Percentiles rank a stretch among this genome's conserved stretches.
Conservation (phyloP, 2,888 invertebrate species). For the Amiota communis region DNA sequence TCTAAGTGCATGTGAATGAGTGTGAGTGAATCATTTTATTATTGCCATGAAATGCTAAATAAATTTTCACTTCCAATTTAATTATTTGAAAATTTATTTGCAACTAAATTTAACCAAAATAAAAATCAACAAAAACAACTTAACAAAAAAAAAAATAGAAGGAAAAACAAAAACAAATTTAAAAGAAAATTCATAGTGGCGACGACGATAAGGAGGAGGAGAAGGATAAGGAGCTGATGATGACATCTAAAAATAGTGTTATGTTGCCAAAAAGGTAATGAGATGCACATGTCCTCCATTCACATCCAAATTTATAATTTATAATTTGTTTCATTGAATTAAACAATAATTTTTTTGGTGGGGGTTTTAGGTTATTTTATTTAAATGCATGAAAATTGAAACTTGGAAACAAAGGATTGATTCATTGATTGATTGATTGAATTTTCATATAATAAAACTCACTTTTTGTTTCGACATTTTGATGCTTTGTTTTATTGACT, state of each 20-base stretch:
- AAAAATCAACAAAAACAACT: conserved; percentile 39
- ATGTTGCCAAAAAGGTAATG: conserved; percentile 56
- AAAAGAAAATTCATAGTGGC: not conserved
- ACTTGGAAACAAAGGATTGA: not conserved
- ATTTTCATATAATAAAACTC: conserved; percentile 39
- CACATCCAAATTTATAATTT: no score
- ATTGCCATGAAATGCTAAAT: conserved; percentile 59
- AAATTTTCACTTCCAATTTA: conserved; percentile 65
- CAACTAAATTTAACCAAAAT: conserved; percentile 50
- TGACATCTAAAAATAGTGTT: conserved; percentile 58
- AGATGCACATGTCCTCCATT: conserved; percentile 61
- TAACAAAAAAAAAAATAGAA: conserved; percentile 36
- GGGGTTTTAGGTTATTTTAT: not conserved
- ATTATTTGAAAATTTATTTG: conserved; percentile 63
- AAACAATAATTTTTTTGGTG: no score
- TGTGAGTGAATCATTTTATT: no score
- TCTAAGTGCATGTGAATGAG: no score
- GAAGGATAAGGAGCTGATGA: no score
- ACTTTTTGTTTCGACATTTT: conserved; percentile 55
- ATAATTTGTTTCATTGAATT: not conserved
- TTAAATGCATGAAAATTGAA: not conserved
- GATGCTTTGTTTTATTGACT: conserved; percentile 25
- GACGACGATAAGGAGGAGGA: not conserved
- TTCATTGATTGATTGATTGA: not conserved
- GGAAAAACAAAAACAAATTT: no score